Evolutionary conservation across 1,140 invertebrate species (phyloP).

Genomic region (Hyposmocoma kahamanoa): DNA sequence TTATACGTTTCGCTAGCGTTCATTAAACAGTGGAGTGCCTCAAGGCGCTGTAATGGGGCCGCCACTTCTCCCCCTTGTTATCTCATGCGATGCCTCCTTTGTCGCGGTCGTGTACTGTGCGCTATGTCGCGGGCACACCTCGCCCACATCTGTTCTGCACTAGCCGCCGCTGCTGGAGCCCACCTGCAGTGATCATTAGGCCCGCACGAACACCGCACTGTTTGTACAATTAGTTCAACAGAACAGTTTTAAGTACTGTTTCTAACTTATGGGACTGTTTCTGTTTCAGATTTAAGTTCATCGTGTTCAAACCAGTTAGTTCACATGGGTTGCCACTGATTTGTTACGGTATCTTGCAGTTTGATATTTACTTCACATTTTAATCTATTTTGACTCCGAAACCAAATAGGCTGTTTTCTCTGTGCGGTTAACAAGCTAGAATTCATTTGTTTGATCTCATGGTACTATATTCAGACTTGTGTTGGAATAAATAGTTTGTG

Average conservation of each 20-base stretch:
- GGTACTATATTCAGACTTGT: no score
- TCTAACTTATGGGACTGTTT: constrained; percentile 9
- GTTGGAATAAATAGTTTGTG: no score
- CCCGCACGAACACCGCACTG: constrained; percentile 34
- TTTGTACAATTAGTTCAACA: constrained; percentile 49
- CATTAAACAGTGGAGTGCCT: constrained; percentile 46
- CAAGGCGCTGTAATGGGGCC: constrained; percentile 49
- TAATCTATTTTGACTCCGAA: not conserved
- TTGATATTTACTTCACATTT: no score
- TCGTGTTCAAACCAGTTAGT: not conserved
- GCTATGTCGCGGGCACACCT: constrained; percentile 14
- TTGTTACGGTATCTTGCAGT: no score
- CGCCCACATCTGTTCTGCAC: constrained; percentile 23
- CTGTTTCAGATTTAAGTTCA: constrained; percentile 14
- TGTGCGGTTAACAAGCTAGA: no score
- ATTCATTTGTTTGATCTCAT: no score
- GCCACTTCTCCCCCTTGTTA: constrained; percentile 46
- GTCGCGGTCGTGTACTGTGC: constrained; percentile 27
- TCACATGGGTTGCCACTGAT: not conserved
- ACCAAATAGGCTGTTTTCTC: not conserved
- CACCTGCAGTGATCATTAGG: constrained; percentile 50
- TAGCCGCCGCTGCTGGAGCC: constrained; percentile 8
- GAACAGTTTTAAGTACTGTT: constrained; percentile 41
- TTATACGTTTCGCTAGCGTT: constrained; percentile 32
- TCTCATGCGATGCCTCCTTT: constrained; percentile 44